Conservation (phyloP, 2,797 vertebrate genomes). For the Thunnus albacares region DNA sequence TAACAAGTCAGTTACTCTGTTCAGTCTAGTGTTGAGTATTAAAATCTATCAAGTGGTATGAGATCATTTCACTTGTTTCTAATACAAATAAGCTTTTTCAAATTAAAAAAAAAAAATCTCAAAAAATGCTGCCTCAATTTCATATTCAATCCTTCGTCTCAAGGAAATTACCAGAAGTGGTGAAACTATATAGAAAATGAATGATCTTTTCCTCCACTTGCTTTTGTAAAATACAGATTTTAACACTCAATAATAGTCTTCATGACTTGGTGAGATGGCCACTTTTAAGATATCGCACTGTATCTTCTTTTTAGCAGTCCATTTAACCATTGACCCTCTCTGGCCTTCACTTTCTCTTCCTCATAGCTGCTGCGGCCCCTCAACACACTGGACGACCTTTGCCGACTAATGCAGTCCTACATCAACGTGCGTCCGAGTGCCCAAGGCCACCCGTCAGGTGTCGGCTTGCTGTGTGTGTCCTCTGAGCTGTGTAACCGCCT, state of each 20-base stretch:
- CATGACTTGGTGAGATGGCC: neutral
- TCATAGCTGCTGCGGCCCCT: constrained; percentile 95
- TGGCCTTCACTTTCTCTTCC: constrained; percentile 1
- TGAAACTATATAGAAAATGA: neutral
- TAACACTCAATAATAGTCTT: neutral
- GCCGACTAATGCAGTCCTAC: constrained; percentile 95
- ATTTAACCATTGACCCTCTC: constrained; percentile 27
- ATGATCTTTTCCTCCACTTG: neutral
- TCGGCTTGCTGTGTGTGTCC: constrained; percentile 92
- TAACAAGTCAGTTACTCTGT: constrained; percentile 54
- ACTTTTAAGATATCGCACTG: neutral
- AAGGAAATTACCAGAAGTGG: neutral
- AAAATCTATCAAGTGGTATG: neutral
- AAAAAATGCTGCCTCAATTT: neutral
- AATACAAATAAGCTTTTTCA: neutral
- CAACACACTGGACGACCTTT: constrained; percentile 97
- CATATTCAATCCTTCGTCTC: neutral
- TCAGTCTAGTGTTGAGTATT: neutral
- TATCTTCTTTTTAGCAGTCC: neutral
- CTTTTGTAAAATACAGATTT: constrained; percentile 1
- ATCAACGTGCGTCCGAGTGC: constrained; percentile 85
- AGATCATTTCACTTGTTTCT: constrained; percentile 1
- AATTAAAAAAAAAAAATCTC: too few species aligned
- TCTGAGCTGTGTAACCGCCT: constrained; percentile 97
- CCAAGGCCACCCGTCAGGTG: constrained; percentile 86